Base-by-base conservation (phyloP, 2,888 invertebrate species). In the Dichetophora obliterata region DNA sequence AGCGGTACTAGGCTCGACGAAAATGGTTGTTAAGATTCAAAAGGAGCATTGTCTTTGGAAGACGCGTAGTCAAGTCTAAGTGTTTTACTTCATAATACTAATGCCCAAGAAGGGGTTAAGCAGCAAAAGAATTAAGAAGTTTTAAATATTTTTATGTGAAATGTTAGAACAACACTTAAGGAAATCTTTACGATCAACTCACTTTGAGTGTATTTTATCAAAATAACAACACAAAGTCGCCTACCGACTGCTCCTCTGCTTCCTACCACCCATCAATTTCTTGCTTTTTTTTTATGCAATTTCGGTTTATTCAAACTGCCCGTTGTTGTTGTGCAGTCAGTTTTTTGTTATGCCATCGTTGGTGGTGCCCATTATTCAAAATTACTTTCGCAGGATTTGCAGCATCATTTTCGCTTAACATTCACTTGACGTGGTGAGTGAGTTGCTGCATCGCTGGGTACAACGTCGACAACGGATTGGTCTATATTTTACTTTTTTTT, bases 371-470 rank as follows among this genome's bases (percentile, higher is more conserved):
- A 70, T 75, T 75, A 75, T 75, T 75, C 75, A 75, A 75, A 75
- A 75, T 75, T 75, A 75, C 69, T 68, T 75, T 57, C 75, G 65
- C 9, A 75, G 68, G 68, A 69, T 75, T 75, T 69, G 59, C 68
- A 59, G 59, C 61, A 59, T 68, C 75, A 75, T 69, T 75, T 68
- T 69, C 57, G 69, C 69, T 75, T 69, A 69, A 75, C 74, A 65
- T 66, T 75, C 74, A 65, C 63, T 75, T 48, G 59, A 54, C 59
- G 57, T 52, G 24, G 16, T 43, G 57, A 43, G 57, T 37, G 22
- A 37, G 37, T 61, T 3, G 27, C 22, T 48, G 48, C 19, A 50
- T 8, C 31, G 3, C 31, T 31, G 37, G 65, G 43, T 66, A 19
- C 22, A 16, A n/a, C n/a, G 65, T 19, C 65, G 34, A n/a, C 37